These are phyloP conservation scores for Abrostola triplasia DNA, from an alignment of 2,888 invertebrate species.

Conservation along the genomic window DNA sequence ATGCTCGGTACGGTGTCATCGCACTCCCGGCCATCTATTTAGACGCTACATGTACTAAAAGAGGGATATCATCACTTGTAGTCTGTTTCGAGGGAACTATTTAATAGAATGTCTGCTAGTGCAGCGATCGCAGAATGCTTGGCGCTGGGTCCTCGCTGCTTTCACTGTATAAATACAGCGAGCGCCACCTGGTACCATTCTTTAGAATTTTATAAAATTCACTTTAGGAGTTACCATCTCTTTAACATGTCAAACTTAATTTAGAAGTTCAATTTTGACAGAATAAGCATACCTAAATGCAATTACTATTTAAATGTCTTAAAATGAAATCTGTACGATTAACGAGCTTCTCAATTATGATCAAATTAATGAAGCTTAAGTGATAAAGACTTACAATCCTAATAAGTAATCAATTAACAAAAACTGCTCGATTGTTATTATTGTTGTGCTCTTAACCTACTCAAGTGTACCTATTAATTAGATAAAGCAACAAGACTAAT, in stretches of 20 bases:
- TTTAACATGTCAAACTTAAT: neutral
- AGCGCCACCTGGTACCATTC: constrained; percentile 16
- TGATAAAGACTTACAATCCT: no score
- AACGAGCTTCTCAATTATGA: no score
- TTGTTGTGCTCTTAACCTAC: no score
- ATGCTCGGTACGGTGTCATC: constrained; percentile 68
- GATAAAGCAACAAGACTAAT: no score
- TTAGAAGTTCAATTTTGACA: neutral
- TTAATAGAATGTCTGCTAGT: constrained; percentile 40
- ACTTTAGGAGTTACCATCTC: neutral
- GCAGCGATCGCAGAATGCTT: constrained; percentile 31
- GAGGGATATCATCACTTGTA: constrained; percentile 51
- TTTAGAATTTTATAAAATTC: constrained; percentile 1
- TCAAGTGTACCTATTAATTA: no score
- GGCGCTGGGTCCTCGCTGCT: constrained; percentile 23
- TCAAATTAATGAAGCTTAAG: no score
- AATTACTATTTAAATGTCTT: no score
- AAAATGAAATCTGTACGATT: no score
- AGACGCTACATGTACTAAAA: constrained; percentile 53
- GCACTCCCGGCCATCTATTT: constrained; percentile 66
- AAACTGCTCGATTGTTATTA: neutral
- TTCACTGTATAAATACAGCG: constrained; percentile 17
- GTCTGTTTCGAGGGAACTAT: constrained; percentile 42
- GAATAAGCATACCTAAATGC: neutral
- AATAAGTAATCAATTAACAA: neutral